Percentiles rank a stretch among this genome's conserved stretches.
Conservation (phyloP, 1,140 invertebrate genomes). For the Drosophila lacteicornis region DNA sequence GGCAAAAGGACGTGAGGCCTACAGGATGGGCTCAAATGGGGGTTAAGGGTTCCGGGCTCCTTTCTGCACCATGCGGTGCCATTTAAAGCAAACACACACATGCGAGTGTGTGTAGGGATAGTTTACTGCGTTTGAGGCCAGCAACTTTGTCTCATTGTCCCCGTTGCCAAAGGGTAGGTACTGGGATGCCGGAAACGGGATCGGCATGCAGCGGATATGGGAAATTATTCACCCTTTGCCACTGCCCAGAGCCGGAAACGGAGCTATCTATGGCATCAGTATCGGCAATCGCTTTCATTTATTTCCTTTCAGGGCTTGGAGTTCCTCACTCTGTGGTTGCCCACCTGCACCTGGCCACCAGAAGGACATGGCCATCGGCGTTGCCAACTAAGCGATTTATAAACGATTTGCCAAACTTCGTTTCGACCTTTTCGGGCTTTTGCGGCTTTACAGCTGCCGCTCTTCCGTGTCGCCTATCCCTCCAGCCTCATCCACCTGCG, state of each 20-base stretch:
- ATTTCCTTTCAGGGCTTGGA: conserved; percentile 2
- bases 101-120: conserved; percentile 26
- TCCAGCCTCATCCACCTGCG: conserved; percentile 41
- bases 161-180: conserved; percentile 26
- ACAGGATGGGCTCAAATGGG: conserved; percentile 8
- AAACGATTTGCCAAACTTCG: conserved; percentile 77
- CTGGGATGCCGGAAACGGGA: conserved; percentile 61
- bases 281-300: conserved; percentile 44
- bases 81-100: conserved; percentile 17
- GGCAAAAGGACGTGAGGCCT: conserved; percentile 14
- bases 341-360: conserved; percentile 33
- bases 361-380: conserved; percentile 36
- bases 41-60: conserved; percentile 17
- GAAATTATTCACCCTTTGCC: conserved; percentile 77
- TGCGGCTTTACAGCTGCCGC: conserved; percentile 46
- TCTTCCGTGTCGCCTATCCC: conserved; percentile 16
- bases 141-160: conserved; percentile 47
- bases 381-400: conserved; percentile 74
- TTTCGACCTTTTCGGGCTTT: conserved; percentile 62
- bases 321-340: conserved; percentile 30
- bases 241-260: conserved; percentile 34
- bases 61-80: conserved; percentile 24
- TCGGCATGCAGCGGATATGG: conserved; percentile 74
- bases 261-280: conserved; percentile 38
- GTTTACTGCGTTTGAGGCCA: conserved; percentile 23